Base-by-base conservation (phyloP, 2,888 invertebrate species). In the Pyrochroa serraticornis region DNA sequence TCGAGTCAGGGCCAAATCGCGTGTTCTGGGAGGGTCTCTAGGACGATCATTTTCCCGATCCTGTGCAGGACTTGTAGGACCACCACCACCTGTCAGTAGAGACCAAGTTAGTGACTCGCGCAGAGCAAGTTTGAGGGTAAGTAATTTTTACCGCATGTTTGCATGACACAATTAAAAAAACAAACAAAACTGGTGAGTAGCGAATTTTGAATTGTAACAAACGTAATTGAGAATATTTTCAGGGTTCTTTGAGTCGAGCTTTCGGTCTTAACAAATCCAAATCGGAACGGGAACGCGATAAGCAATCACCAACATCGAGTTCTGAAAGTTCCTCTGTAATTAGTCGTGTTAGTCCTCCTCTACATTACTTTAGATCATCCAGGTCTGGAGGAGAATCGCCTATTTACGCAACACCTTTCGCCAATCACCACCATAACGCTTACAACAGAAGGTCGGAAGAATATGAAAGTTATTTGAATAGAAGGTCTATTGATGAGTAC, bases 191-290 rank as follows among this genome's bases (percentile, higher is more conserved):
- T 2, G 36, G 36, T 35, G 36, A 35, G 36, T 35, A 35, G 10
- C 10, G 3, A n/a, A 35, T 35, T 10, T 35, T 2, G 31, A 41
- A 14, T 41, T 14, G n/a, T 41, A 22, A 30, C 10, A 1, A 8
- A 8, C 22, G 22, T 22, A 22, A 22, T 22, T 22, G 22, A 22
- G 22, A 22, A n/a, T 13, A 41, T 13, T 65, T 77, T n/a, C 81
- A 90, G 90, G 90, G 90, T 60, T 90, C 90, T 43, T 82, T 91
- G 76, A 88, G 87, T 58, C 83, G 90, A 58, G 91, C 90, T 2
- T 79, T 91, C 35, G 90, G 91, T 41, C 75, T 84, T 32, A 77
- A 87, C 3, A 84, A 87, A 67, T 83, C 67, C n/a, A 58, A 49
- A 36, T 52, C 62, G 9, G 70, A 66, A 13, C 43, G 60, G 12